These are phyloP conservation scores for Ceyx melanurus DNA, from an alignment of 2,113 vertebrate species.

Conservation along the genomic window DNA sequence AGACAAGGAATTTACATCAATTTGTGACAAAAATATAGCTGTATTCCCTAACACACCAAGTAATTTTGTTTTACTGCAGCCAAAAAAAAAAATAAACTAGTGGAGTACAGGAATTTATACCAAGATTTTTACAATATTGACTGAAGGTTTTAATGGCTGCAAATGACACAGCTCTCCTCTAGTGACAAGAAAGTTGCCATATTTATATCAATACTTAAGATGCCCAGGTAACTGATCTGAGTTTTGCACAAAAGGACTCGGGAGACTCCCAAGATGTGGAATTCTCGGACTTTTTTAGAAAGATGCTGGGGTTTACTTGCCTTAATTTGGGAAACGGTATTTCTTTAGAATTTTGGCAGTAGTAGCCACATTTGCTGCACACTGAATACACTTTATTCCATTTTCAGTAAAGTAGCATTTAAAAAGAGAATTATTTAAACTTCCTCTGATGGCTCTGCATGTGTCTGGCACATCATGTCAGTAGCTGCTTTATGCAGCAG, in stretches of 20 bases:
- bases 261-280: background rate
- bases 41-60: background rate
- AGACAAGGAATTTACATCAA: background rate
- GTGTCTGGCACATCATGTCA: rapidly evolving
- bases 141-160: background rate
- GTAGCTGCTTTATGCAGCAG: background rate
- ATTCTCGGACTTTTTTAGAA: background rate
- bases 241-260: background rate
- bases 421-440: background rate
- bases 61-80: background rate
- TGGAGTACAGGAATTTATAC: background rate
- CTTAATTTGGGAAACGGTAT: background rate
- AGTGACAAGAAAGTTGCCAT: background rate
- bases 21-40: background rate
- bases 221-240: background rate
- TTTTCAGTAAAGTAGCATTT: background rate
- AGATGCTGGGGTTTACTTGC: background rate
- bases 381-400: background rate
- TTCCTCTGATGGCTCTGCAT: background rate
- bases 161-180: background rate
- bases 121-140: background rate
- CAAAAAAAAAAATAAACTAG: background rate
- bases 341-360: background rate
- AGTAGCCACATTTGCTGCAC: background rate
- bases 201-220: background rate